Evolutionary conservation across 2,888 invertebrate genomes (phyloP).

Genomic region (Polyommatus icarus): DNA sequence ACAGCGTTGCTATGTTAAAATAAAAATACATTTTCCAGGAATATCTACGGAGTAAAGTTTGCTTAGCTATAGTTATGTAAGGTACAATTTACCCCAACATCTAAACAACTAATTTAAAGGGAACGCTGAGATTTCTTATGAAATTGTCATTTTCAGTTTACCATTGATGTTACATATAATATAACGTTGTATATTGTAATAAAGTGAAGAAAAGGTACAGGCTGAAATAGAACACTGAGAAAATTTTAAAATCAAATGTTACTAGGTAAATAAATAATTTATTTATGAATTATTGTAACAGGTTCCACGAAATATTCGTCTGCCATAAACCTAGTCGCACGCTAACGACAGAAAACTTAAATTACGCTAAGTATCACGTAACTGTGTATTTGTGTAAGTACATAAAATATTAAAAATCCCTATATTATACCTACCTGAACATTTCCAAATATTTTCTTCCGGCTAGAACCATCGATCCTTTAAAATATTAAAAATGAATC

Average conservation of each 20-base stretch:
- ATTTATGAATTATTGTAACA: no score
- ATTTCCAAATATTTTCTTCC: no score
- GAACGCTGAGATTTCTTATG: conserved; percentile 54
- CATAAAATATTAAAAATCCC: no score
- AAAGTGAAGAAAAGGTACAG: neutral
- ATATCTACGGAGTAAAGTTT: conserved; percentile 77
- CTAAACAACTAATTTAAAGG: conserved; percentile 77
- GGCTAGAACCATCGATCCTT: no score
- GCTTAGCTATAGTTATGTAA: conserved; percentile 55
- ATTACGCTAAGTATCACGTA: no score
- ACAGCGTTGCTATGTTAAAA: conserved; percentile 58
- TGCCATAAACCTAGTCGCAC: no score
- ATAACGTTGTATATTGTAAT: neutral
- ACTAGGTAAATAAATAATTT: no score
- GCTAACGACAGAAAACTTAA: no score
- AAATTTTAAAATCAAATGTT: neutral
- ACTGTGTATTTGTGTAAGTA: no score
- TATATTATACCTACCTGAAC: no score
- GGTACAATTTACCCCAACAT: conserved; percentile 64
- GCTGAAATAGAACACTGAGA: neutral
- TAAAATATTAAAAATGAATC: no score
- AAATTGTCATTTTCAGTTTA: conserved; percentile 28
- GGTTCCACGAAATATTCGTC: no score
- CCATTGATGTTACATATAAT: neutral
- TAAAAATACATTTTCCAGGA: conserved; percentile 79